A percentile compares a stretch with the other conserved stretches of the same genome.
phyloP scores from a whole-genome alignment of 2,888 invertebrate genomes.

The Limulus polyphemus region DNA sequence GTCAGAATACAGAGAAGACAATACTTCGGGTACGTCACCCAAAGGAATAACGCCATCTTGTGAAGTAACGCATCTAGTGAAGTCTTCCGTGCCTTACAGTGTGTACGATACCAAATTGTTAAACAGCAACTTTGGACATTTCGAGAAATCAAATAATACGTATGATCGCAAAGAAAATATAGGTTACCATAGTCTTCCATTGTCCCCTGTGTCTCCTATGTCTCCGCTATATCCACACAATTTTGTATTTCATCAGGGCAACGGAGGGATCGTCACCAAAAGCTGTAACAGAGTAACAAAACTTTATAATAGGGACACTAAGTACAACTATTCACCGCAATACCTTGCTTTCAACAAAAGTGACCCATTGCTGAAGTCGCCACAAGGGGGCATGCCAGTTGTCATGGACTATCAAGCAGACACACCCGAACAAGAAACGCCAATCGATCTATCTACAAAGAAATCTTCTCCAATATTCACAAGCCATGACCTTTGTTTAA shows the following conservation, averaged over 20 bases:
- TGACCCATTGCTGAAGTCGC: conserved; percentile 9
- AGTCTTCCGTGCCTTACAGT: conserved; percentile 12
- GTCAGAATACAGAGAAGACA: too few relatives aligned
- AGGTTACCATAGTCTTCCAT: conserved; percentile 21
- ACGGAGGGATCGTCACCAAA: conserved; percentile 3
- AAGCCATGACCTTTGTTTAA: too few relatives aligned
- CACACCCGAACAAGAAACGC: conserved; percentile 27
- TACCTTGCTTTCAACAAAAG: conserved; percentile 6
- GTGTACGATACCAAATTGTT: conserved; percentile 4
- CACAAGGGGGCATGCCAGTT: conserved; percentile 9
- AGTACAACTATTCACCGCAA: background rate
- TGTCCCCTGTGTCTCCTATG: conserved; percentile 27
- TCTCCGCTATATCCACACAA: conserved; percentile 26
- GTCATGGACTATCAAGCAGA: conserved; percentile 17
- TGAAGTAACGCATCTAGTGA: background rate
- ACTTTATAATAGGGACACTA: conserved; percentile 7
- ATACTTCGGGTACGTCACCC: conserved; percentile 1
- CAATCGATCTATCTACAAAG: conserved; percentile 29
- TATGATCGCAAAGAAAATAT: conserved; percentile 23
- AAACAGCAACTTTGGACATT: conserved; percentile 8
- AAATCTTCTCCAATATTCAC: too few relatives aligned
- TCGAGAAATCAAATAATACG: conserved; percentile 22
- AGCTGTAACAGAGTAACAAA: background rate
- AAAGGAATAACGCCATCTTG: background rate
- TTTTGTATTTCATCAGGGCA: conserved; percentile 23